Evolutionary conservation across 2,113 vertebrate species (phyloP).

Genomic region (Caloenas nicobarica): DNA sequence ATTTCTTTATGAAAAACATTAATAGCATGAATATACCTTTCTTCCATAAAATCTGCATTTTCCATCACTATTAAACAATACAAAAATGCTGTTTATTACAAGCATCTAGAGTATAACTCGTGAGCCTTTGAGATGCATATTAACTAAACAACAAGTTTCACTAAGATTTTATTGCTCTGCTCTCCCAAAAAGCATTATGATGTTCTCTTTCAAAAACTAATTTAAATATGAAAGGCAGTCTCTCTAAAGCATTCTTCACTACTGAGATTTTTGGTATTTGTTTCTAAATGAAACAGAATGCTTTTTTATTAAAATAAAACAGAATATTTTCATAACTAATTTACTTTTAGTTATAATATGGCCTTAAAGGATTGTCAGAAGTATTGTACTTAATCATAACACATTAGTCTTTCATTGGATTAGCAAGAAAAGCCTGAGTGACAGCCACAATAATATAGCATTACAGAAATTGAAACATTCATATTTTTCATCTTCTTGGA

Average conservation of each 20-base stretch:
- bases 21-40: not conserved
- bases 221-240: constrained; percentile 1
- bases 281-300: not conserved
- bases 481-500: not conserved
- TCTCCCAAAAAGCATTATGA: not conserved
- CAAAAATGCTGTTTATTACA: not conserved
- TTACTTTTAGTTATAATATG: constrained; percentile 2
- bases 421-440: constrained; percentile 48
- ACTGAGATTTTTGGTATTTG: not conserved
- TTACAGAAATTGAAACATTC: not conserved
- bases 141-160: not conserved
- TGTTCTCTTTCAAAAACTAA: not conserved
- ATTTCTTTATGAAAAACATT: not conserved
- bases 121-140: not conserved
- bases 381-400: constrained; percentile 16
- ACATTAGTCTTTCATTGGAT: constrained; percentile 45
- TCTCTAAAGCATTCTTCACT: constrained; percentile 7
- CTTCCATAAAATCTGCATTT: not conserved
- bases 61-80: not conserved
- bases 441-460: constrained; percentile 12
- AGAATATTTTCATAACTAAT: constrained; percentile 8
- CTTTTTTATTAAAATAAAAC: not conserved
- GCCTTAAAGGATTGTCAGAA: constrained; percentile 11
- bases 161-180: not conserved
- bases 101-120: not conserved